Evolutionary conservation across 1,140 invertebrate species (phyloP), one percentile per base, ranked within the genome.

Genomic region (Oryzaephilus surinamensis): DNA sequence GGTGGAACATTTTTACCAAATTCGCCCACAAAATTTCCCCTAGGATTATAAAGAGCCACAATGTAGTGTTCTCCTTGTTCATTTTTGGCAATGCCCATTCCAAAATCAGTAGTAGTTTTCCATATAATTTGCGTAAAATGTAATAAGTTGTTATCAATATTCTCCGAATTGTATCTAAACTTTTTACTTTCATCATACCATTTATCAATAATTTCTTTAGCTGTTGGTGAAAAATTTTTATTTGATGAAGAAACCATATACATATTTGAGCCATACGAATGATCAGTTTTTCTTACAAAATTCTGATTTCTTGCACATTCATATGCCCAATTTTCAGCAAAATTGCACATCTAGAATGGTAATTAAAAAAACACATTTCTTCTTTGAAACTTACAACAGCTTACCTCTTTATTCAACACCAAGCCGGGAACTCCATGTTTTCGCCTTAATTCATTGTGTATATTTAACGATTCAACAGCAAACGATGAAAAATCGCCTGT

Each of bases 1-100:
- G 23, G 32, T 23, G 21, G 59, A 15, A 87, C 81, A 58, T 86
- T 86, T 35, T 73, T 72, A 0, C 63, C 52, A 46, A 85, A 89
- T 33, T 76, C 71, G 1, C 81, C 81, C 5, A 80, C 64, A 34
- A 77, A 74, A 52, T 90, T 90, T 18, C 85, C 84, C n/a, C 81
- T 71, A n/a, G 85, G 84, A 61, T 74, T 70, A 46, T 89, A 89
- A 61, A 84, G 84, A 1, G 79, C 79, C 1, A 89, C 84, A 1
- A 89, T 74, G 26, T 75, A 61, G 61, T 76, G 43, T 64, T 75
- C 58, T 58, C 71, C n/a, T 38, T 53, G 55, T 17, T 66, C 63
- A 38, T 69, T 77, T 51, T 76, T 77, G 7, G 83, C 81, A 46
- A 72, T 71, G 2, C 77, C 85, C 4, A 89, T 73, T 1, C 85